A percentile compares a stretch with the other conserved stretches of the same genome.
Conservation (phyloP, 2,113 vertebrate species). For the Aepyceros melampus region DNA sequence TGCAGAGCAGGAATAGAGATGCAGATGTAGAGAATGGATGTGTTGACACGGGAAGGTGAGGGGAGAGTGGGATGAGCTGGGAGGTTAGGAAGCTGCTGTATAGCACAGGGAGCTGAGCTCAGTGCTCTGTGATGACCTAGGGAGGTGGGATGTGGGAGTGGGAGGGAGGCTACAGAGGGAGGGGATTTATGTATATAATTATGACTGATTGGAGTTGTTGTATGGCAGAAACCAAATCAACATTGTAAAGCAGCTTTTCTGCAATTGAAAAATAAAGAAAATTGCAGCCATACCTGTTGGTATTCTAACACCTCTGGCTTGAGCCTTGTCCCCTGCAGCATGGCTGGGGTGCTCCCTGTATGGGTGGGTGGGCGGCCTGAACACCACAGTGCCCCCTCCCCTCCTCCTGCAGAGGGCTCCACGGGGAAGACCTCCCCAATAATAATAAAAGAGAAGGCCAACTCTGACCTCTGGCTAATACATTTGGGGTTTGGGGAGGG, state of each 20-base stretch:
- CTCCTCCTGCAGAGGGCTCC: conserved; percentile 83
- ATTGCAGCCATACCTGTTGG: background rate
- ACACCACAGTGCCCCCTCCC: background rate
- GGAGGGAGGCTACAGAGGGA: background rate
- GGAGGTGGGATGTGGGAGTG: background rate
- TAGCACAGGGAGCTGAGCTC: background rate
- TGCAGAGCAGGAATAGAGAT: background rate
- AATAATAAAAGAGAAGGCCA: background rate
- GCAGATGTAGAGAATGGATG: background rate
- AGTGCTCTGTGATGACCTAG: background rate
- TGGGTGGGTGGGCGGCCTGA: background rate
- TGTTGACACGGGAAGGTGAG: background rate
- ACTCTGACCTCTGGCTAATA: background rate
- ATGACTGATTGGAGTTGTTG: too few species aligned
- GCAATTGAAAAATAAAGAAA: background rate
- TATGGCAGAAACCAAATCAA: background rate
- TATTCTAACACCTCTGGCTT: background rate
- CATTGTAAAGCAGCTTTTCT: background rate
- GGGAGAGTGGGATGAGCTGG: background rate
- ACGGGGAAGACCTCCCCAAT: conserved; percentile 88
- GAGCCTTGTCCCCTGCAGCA: background rate
- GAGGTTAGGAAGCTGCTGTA: background rate
- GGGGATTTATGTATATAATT: too few species aligned
- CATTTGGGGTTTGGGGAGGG: background rate
- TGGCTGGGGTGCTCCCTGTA: background rate